Conservation (phyloP, 2,797 vertebrate genomes). For the Myotis pilosus region DNA sequence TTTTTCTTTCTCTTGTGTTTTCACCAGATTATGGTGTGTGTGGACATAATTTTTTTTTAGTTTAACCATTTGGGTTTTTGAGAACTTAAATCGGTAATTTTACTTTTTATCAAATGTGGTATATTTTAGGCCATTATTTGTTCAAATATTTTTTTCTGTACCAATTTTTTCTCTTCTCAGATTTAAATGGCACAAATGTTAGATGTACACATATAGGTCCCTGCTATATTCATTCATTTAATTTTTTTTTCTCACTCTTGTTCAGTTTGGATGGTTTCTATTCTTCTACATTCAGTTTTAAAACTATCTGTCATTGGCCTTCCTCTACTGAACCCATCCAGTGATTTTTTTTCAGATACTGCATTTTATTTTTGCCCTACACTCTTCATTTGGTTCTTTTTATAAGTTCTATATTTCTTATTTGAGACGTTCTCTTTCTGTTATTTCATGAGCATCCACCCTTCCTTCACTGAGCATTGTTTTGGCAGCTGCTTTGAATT, state of each 20-base stretch:
- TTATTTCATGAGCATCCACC: background rate
- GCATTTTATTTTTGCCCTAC: background rate
- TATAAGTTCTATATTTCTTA: background rate
- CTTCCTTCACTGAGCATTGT: background rate
- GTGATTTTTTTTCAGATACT: background rate
- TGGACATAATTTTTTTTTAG: background rate
- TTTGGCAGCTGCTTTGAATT: background rate
- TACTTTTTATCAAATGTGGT: background rate
- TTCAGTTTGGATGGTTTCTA: background rate
- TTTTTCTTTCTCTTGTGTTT: background rate
- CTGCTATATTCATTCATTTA: background rate
- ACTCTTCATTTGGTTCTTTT: background rate
- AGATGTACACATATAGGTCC: background rate
- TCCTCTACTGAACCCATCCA: background rate
- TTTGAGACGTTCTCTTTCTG: background rate
- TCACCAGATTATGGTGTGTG: background rate
- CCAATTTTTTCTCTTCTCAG: background rate
- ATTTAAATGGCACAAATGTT: background rate
- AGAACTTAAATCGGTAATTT: background rate
- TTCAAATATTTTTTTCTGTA: conserved; percentile 14
- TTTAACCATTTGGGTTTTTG: background rate
- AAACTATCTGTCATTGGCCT: background rate
- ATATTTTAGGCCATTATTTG: background rate
- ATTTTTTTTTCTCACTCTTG: background rate
- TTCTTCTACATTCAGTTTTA: background rate